Percentiles rank a stretch among this genome's conserved stretches.
Evolutionary conservation across 2,888 invertebrate genomes (phyloP).

Genomic region (Dicyrtoma fusca): DNA sequence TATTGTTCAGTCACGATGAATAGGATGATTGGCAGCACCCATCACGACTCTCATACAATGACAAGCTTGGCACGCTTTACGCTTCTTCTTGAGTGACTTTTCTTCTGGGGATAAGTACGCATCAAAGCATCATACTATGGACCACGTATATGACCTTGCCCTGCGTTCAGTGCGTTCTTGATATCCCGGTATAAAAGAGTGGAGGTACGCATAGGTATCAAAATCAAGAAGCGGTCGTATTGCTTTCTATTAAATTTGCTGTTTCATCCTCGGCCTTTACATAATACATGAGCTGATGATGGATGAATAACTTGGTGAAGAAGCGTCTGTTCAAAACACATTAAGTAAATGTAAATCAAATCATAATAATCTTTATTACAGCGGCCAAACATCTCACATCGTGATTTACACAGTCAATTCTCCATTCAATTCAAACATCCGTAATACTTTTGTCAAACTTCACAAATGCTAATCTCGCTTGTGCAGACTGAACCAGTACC

Average conservation of each 20-base stretch:
- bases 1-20: slow-evolving; percentile 26
- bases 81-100: slow-evolving; percentile 8
- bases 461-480: no score
- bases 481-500: no score
- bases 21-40: slow-evolving; percentile 29
- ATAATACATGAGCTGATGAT: no score
- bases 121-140: neutral
- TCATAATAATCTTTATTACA: slow-evolving; percentile 1
- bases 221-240: no score
- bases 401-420: no score
- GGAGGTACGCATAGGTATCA: neutral
- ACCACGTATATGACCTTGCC: slow-evolving; percentile 14
- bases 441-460: no score
- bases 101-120: neutral
- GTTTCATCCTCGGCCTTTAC: slow-evolving; percentile 5
- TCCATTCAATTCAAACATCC: no score
- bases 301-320: no score
- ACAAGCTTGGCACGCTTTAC: slow-evolving; percentile 22
- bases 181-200: neutral
- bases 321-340: neutral
- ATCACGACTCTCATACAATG: slow-evolving; percentile 15
- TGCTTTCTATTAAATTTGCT: neutral
- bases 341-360: neutral
- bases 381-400: neutral
- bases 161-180: neutral